Conservation (phyloP, 2,113 vertebrate genomes). For the Lophura nycthemera region DNA sequence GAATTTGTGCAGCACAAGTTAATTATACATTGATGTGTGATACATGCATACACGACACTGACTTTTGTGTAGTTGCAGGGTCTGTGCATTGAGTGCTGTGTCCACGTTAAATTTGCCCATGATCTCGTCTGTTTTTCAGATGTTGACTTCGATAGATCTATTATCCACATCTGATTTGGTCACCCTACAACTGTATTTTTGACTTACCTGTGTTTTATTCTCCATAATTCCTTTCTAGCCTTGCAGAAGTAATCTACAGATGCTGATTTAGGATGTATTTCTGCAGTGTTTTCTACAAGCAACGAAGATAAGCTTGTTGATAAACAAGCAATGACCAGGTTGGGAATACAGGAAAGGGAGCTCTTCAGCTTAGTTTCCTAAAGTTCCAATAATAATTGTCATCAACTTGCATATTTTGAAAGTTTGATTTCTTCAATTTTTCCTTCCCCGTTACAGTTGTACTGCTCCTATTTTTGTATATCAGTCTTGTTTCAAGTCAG, state of each 20-base stretch:
- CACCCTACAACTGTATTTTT: neutral
- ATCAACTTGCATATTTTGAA: neutral
- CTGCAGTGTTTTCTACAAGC: neutral
- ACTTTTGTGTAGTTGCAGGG: neutral
- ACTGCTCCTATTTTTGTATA: neutral
- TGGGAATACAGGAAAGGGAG: neutral
- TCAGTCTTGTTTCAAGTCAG: neutral
- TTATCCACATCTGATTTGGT: neutral
- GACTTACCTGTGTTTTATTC: neutral
- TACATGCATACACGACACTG: neutral
- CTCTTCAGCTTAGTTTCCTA: neutral
- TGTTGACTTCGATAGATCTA: neutral
- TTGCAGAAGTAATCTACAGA: neutral
- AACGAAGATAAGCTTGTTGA: neutral
- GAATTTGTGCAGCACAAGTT: fast-evolving
- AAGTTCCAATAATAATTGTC: neutral
- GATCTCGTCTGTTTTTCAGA: neutral
- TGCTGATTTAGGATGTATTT: neutral
- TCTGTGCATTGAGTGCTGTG: neutral
- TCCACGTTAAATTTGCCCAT: neutral
- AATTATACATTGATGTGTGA: neutral
- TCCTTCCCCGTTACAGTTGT: neutral
- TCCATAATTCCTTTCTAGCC: neutral
- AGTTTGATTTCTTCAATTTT: neutral
- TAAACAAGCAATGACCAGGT: neutral